phyloP scores from a whole-genome alignment of 2,113 vertebrate species.

The Ictidomys tridecemlineatus region DNA sequence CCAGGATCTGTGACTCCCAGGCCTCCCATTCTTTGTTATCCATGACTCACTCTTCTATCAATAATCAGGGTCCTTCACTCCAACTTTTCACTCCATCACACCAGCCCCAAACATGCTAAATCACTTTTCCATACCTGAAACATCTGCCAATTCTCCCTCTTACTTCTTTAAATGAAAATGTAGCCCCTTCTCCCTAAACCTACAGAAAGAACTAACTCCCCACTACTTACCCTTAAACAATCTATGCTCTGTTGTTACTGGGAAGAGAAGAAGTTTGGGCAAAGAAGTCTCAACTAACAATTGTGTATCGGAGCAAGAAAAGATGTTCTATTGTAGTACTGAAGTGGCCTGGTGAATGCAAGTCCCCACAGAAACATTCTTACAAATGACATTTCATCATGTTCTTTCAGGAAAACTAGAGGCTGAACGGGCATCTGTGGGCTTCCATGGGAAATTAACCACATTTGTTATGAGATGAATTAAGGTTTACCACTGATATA shows the following conservation, averaged over 20 bases:
- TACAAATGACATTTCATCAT: background rate
- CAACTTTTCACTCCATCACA: background rate
- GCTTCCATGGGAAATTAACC: background rate
- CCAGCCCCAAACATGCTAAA: too few species aligned
- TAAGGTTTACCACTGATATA: background rate
- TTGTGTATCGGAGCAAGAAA: background rate
- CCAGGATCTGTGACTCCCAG: background rate
- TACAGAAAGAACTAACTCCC: background rate
- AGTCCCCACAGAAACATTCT: background rate
- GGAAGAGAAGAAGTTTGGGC: background rate
- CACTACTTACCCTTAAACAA: background rate
- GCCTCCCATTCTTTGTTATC: background rate
- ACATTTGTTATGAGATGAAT: background rate
- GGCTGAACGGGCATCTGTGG: background rate
- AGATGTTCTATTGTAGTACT: background rate
- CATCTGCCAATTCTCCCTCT: background rate
- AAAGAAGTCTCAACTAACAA: background rate
- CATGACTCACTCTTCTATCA: background rate
- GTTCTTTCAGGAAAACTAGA: background rate
- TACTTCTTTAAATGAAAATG: background rate
- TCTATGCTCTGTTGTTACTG: background rate
- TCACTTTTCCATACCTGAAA: background rate
- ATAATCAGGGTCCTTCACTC: background rate
- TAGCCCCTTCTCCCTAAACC: conserved; percentile 18
- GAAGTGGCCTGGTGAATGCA: background rate